Evolutionary conservation across 2,113 vertebrate species (phyloP).

Genomic region (Aldabrachelys gigantea): DNA sequence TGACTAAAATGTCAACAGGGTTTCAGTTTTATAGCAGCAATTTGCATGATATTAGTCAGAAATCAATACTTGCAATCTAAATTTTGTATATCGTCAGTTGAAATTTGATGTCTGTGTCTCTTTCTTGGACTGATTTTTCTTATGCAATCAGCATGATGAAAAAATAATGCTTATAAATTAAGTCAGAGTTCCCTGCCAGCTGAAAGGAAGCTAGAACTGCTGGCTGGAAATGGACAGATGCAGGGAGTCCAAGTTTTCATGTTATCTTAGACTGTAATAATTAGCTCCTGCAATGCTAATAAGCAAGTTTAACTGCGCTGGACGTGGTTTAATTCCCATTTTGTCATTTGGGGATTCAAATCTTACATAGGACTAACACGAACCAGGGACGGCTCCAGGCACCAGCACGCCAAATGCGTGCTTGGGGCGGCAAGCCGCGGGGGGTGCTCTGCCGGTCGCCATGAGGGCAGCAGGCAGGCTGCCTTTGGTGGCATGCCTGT

Average conservation of each 20-base stretch:
- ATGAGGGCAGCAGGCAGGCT: too few relatives aligned
- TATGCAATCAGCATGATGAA: conserved; percentile 49
- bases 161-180: conserved; percentile 62
- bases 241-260: conserved; percentile 39
- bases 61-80: conserved; percentile 72
- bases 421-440: too few relatives aligned
- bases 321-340: neutral
- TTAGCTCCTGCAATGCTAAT: conserved; percentile 26
- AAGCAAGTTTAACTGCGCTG: conserved; percentile 38
- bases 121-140: conserved; percentile 60
- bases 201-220: conserved; percentile 7
- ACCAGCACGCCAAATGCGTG: too few relatives aligned
- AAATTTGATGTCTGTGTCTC: conserved; percentile 72
- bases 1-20: conserved; percentile 65
- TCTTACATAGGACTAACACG: neutral
- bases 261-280: conserved; percentile 64
- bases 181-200: conserved; percentile 31
- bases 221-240: conserved; percentile 40
- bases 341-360: neutral
- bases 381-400: neutral
- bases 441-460: too few relatives aligned
- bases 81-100: conserved; percentile 63
- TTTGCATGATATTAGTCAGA: conserved; percentile 56
- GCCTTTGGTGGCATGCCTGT: too few relatives aligned
- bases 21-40: conserved; percentile 68